A percentile compares a stretch with the other conserved stretches of the same genome.
Evolutionary conservation across 2,888 invertebrate species (phyloP).

Genomic region (Harmothoe impar): DNA sequence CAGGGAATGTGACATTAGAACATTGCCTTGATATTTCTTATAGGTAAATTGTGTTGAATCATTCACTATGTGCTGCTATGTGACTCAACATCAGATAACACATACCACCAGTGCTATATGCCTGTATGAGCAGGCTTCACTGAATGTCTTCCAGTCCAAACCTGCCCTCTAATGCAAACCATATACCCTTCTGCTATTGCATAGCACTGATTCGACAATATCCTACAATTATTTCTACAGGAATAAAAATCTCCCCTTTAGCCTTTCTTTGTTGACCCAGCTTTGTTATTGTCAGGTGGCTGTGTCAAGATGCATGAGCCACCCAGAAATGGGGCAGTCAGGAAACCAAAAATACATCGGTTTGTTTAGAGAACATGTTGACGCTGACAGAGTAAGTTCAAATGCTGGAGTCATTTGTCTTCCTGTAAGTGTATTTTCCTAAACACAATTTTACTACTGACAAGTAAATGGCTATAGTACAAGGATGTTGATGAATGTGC

Average conservation of each 20-base stretch:
- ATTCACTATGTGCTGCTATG: background rate
- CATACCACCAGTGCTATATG: background rate
- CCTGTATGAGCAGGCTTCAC: background rate
- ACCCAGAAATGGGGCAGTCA: background rate
- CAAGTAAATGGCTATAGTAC: background rate
- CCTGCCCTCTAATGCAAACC: background rate
- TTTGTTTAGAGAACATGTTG: background rate
- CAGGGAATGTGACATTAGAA: too few relatives aligned
- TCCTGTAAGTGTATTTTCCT: background rate
- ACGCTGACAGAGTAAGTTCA: background rate
- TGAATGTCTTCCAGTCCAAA: background rate
- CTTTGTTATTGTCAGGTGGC: background rate
- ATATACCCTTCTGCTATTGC: background rate
- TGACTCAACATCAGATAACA: background rate
- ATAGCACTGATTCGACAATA: background rate
- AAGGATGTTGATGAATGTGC: background rate
- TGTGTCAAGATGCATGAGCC: background rate
- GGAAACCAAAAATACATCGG: background rate
- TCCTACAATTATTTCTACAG: background rate
- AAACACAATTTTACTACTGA: background rate
- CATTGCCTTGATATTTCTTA: too few relatives aligned
- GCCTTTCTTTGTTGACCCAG: background rate
- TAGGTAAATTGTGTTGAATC: too few relatives aligned
- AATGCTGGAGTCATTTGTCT: background rate
- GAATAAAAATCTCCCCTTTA: background rate